Conservation (phyloP, 1,140 invertebrate species). For the Brachionus plicatilis region DNA sequence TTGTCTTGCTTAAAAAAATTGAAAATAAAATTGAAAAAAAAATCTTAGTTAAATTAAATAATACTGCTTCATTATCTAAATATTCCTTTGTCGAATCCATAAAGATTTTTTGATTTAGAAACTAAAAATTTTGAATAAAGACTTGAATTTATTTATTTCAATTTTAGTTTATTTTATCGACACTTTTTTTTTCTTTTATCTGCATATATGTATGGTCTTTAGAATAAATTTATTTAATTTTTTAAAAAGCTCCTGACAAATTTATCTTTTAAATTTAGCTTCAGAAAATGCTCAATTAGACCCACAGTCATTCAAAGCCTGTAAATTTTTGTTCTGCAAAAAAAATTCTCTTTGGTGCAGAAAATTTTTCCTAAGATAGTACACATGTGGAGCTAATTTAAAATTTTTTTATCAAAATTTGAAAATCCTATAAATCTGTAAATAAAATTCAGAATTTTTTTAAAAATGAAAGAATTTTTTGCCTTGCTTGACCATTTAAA, state of each 20-base stretch:
- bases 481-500: conserved; percentile 18
- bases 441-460: not conserved
- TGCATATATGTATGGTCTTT: not conserved
- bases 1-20: not conserved
- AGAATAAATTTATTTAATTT: not conserved
- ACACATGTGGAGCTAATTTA: not conserved
- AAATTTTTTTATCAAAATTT: not conserved
- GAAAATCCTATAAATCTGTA: not conserved
- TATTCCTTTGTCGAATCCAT: not conserved
- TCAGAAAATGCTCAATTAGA: not conserved
- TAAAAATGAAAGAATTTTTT: conserved; percentile 17
- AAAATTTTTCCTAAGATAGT: not conserved
- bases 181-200: not conserved
- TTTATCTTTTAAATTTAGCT: not conserved
- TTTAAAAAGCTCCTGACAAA: not conserved
- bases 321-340: not conserved
- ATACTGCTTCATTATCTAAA: not conserved
- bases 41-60: not conserved
- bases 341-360: not conserved
- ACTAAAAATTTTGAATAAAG: not conserved
- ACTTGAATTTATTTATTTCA: not conserved
- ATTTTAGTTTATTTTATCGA: not conserved
- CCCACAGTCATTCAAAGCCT: not conserved
- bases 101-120: conserved; percentile 3
- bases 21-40: not conserved